phyloP scores from a whole-genome alignment of 2,888 invertebrate genomes.

The Drepana falcataria region DNA sequence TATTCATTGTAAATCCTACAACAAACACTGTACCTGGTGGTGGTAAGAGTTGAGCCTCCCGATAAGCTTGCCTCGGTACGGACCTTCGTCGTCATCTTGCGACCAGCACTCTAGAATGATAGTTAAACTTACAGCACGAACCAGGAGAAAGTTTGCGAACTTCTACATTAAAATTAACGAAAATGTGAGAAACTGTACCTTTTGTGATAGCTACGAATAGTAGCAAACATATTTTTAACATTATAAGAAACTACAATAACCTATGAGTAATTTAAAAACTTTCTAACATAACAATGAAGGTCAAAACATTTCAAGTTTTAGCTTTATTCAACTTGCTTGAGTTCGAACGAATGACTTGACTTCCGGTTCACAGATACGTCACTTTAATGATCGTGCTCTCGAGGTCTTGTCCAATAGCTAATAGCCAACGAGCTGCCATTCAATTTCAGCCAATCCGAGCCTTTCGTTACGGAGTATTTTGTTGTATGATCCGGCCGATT shows the following conservation, averaged over 20 bases:
- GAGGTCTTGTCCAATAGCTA: conserved; percentile 38
- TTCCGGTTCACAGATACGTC: conserved; percentile 51
- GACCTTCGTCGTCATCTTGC: conserved; percentile 85
- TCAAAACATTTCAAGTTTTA: conserved; percentile 36
- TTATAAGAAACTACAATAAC: conserved; percentile 25
- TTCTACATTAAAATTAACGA: conserved; percentile 6
- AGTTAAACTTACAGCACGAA: conserved; percentile 5
- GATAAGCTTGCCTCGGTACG: conserved; percentile 88
- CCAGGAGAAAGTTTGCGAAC: conserved; percentile 45
- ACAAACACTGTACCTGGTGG: conserved; percentile 79
- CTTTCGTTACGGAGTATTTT: too few species aligned
- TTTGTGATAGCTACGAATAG: conserved; percentile 37
- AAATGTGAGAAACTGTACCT: conserved; percentile 31
- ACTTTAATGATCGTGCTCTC: conserved; percentile 21
- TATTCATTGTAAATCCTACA: not conserved
- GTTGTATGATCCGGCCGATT: too few species aligned
- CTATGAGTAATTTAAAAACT: conserved; percentile 26
- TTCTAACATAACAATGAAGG: conserved; percentile 26
- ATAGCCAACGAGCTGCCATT: not conserved
- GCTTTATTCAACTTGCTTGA: conserved; percentile 7
- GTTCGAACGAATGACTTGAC: conserved; percentile 11
- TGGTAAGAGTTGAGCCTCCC: conserved; percentile 94
- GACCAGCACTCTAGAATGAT: conserved; percentile 42
- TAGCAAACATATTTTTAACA: conserved; percentile 45
- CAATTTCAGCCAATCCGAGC: too few species aligned